These are phyloP conservation scores for Puma concolor DNA, from an alignment of 2,113 vertebrate genomes.

Conservation along the genomic window DNA sequence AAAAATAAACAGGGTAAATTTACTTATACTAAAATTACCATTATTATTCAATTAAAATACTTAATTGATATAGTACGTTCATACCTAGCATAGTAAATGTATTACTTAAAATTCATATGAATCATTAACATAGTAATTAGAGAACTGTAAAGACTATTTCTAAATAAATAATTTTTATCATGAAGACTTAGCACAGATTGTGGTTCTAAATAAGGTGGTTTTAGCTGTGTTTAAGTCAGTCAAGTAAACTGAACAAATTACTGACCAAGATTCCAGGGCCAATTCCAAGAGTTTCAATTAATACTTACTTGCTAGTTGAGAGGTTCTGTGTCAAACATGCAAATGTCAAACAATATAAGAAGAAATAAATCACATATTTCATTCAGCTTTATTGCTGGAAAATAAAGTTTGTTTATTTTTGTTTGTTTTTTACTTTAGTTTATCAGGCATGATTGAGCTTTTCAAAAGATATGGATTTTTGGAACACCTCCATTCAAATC, in stretches of 20 bases:
- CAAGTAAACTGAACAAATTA: background rate
- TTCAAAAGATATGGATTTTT: background rate
- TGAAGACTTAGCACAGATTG: background rate
- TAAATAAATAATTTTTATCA: constrained; percentile 15
- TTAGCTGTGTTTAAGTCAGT: background rate
- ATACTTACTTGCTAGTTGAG: background rate
- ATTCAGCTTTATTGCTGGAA: constrained; percentile 1
- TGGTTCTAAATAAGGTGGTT: background rate
- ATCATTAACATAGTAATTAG: background rate
- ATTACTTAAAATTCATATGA: constrained; percentile 23
- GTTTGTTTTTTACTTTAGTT: background rate
- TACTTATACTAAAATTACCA: background rate
- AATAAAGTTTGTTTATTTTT: constrained; percentile 33
- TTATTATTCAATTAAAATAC: constrained; percentile 19
- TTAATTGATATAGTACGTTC: background rate
- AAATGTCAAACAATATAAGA: constrained; percentile 16
- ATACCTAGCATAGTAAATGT: background rate
- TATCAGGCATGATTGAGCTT: background rate
- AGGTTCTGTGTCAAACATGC: background rate
- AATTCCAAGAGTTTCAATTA: background rate
- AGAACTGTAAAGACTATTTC: background rate
- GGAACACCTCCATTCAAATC: constrained; percentile 15
- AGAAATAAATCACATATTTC: background rate
- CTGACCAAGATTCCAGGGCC: background rate
- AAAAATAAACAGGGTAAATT: constrained; percentile 33